Conservation (phyloP, 1,140 invertebrate genomes). For the Solenopsis fugax region DNA sequence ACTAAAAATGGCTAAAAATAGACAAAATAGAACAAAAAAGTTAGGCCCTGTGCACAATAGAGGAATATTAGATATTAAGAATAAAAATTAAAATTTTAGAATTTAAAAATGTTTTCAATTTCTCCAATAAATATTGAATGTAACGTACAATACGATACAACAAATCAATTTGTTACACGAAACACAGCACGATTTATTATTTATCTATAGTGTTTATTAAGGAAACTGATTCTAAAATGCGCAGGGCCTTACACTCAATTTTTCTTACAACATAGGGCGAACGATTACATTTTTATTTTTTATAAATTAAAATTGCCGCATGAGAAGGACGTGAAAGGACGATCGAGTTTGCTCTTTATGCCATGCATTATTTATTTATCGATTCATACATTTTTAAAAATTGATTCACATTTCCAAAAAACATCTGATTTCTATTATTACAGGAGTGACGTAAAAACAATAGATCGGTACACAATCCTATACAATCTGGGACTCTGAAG, state of each 20-base stretch:
- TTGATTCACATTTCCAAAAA: constrained; percentile 72
- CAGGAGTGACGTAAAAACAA: constrained; percentile 71
- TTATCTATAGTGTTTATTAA: too few relatives aligned
- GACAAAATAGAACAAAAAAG: background rate
- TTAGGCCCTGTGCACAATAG: background rate
- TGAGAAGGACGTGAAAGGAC: background rate
- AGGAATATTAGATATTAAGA: too few relatives aligned
- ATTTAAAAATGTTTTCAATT: too few relatives aligned
- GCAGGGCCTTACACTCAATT: background rate
- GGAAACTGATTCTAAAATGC: too few relatives aligned
- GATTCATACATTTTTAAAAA: constrained; percentile 77
- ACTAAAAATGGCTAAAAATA: background rate
- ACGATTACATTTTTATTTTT: background rate
- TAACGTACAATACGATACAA: too few relatives aligned
- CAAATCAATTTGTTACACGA: too few relatives aligned
- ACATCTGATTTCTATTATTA: constrained; percentile 71
- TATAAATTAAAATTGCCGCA: background rate
- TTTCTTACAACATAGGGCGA: background rate
- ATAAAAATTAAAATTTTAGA: too few relatives aligned
- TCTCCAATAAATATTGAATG: too few relatives aligned
- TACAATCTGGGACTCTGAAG: constrained; percentile 37
- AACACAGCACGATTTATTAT: too few relatives aligned
- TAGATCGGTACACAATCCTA: constrained; percentile 71
- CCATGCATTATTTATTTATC: constrained; percentile 76
- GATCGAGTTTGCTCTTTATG: constrained; percentile 51